phyloP scores from a whole-genome alignment of 2,888 invertebrate species.

The Euplagia quadripunctaria region DNA sequence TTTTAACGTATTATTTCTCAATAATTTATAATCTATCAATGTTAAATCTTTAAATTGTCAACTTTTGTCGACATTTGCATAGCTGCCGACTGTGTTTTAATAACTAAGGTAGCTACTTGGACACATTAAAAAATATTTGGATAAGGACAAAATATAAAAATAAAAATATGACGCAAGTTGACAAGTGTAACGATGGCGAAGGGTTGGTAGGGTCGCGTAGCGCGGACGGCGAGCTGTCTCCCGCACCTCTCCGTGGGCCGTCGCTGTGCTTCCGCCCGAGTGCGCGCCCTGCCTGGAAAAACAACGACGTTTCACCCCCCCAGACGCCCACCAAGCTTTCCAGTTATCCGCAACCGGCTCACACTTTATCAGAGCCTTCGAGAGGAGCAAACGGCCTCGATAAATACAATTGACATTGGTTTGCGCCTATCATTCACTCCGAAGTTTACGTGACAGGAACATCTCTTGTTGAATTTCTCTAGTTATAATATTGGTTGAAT shows the following conservation, averaged over 20 bases:
- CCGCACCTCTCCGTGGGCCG: constrained; percentile 62
- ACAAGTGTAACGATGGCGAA: constrained; percentile 50
- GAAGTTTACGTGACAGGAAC: constrained; percentile 3
- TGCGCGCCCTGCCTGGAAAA: constrained; percentile 59
- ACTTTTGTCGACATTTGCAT: too few relatives aligned
- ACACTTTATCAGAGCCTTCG: constrained; percentile 57
- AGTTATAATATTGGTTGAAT: neutral
- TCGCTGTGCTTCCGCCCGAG: constrained; percentile 58
- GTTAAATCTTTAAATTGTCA: too few relatives aligned
- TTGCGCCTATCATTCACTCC: constrained; percentile 7
- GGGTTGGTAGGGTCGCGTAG: constrained; percentile 49
- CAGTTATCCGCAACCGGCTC: constrained; percentile 40
- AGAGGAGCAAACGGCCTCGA: constrained; percentile 42
- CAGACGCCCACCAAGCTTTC: constrained; percentile 59
- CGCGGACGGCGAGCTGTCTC: constrained; percentile 60
- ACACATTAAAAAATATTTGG: constrained; percentile 4
- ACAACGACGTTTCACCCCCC: constrained; percentile 51
- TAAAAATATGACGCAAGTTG: constrained; percentile 59
- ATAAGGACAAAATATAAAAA: constrained; percentile 33
- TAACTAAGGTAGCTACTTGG: neutral
- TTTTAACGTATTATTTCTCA: too few relatives aligned
- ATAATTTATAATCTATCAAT: too few relatives aligned
- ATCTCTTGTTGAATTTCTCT: constrained; percentile 2
- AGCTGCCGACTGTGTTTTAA: too few relatives aligned
- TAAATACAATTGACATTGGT: constrained; percentile 28